Percentiles rank a stretch among this genome's conserved stretches.
phyloP scores from a whole-genome alignment of 2,888 invertebrate genomes.

The Epinotia bilunana region DNA sequence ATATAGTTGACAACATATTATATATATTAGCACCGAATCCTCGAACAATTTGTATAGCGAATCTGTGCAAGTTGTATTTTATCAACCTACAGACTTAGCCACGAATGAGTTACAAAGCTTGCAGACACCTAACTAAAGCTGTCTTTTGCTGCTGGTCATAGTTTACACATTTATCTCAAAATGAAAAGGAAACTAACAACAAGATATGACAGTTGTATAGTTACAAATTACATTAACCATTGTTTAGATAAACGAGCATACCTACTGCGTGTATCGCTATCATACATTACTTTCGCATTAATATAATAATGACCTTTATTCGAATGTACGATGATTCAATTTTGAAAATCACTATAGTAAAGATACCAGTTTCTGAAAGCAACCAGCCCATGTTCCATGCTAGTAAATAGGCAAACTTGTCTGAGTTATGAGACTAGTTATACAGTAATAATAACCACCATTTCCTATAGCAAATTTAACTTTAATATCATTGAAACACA shows the following conservation, averaged over 20 bases:
- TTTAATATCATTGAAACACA: background rate
- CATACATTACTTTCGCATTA: background rate
- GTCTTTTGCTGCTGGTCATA: background rate
- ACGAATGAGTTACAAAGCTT: background rate
- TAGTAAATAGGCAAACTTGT: constrained; percentile 42
- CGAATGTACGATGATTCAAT: background rate
- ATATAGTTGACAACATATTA: no score
- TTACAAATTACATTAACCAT: constrained; percentile 29
- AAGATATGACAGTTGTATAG: constrained; percentile 19
- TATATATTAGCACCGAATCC: no score
- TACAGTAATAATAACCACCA: background rate
- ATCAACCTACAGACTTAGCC: background rate
- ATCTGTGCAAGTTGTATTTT: no score
- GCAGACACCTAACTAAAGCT: background rate
- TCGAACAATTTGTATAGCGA: background rate
- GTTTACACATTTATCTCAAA: constrained; percentile 16
- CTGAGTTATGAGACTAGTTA: constrained; percentile 33
- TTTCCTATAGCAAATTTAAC: background rate
- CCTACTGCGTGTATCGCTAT: background rate
- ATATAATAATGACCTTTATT: constrained; percentile 7
- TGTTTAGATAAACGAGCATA: constrained; percentile 36
- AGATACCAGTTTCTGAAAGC: constrained; percentile 13
- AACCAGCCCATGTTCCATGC: constrained; percentile 25
- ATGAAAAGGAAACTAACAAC: constrained; percentile 15
- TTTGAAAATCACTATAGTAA: background rate